phyloP scores from a whole-genome alignment of 2,797 vertebrate species.

The Catostomus latipinnis region DNA sequence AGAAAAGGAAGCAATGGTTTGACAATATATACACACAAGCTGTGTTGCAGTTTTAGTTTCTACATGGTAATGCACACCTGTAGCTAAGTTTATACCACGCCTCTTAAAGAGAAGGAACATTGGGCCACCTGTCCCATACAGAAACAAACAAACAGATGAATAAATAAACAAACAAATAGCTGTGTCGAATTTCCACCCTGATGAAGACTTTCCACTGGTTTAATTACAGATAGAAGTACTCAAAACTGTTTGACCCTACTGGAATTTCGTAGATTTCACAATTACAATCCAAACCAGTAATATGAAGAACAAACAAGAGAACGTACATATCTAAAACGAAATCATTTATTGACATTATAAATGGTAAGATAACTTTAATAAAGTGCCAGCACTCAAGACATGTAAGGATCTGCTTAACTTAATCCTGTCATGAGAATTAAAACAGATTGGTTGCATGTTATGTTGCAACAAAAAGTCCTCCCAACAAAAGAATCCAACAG shows the following conservation, averaged over 20 bases:
- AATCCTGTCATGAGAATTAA: constrained; percentile 11
- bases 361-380: background rate
- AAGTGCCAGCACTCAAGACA: constrained; percentile 1
- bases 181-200: constrained; percentile 23
- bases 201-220: constrained; percentile 42
- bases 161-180: constrained; percentile 39
- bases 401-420: background rate
- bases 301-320: background rate
- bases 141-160: constrained; percentile 45
- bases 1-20: constrained; percentile 17
- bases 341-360: background rate
- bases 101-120: constrained; percentile 29
- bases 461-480: constrained; percentile 10
- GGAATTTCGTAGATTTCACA: constrained; percentile 33
- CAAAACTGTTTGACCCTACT: background rate
- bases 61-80: constrained; percentile 30
- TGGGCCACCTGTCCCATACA: constrained; percentile 24
- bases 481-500: constrained; percentile 25
- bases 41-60: constrained; percentile 40
- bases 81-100: constrained; percentile 32
- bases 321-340: background rate
- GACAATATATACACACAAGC: background rate
- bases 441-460: constrained; percentile 15
- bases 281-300: background rate
- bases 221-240: constrained; percentile 41